phyloP scores from a whole-genome alignment of 2,888 invertebrate genomes.

The Eristalinus aeneus region DNA sequence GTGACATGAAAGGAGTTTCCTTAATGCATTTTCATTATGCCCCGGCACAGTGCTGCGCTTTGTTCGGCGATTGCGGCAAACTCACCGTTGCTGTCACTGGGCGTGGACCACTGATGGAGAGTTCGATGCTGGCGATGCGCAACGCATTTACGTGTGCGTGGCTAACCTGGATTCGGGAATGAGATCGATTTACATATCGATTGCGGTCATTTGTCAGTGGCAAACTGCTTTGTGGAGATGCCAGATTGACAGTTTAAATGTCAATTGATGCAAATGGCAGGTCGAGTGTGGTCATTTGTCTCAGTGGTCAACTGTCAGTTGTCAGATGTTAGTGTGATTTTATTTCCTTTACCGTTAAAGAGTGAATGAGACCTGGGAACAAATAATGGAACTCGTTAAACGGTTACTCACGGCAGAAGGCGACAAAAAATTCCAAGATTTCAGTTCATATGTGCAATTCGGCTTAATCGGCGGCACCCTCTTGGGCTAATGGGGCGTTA shows the following conservation, averaged over 20 bases:
- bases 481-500: background rate
- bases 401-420: too few species aligned
- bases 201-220: background rate
- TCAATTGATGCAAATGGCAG: background rate
- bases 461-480: background rate
- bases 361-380: too few species aligned
- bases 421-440: too few species aligned
- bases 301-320: background rate
- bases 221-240: background rate
- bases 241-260: background rate
- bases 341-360: background rate
- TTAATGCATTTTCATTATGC: slow-evolving; percentile 48
- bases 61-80: background rate
- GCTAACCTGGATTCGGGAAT: background rate
- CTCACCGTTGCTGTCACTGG: background rate
- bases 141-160: background rate
- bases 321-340: background rate
- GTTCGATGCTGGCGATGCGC: background rate
- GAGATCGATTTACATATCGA: background rate
- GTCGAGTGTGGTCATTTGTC: background rate
- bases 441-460: too few species aligned
- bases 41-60: background rate
- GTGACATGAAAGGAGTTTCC: slow-evolving; percentile 24
- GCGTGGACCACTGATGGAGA: background rate
- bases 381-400: too few species aligned